phyloP scores from a whole-genome alignment of 1,140 invertebrate species.

The Eurytemora carolleeae region DNA sequence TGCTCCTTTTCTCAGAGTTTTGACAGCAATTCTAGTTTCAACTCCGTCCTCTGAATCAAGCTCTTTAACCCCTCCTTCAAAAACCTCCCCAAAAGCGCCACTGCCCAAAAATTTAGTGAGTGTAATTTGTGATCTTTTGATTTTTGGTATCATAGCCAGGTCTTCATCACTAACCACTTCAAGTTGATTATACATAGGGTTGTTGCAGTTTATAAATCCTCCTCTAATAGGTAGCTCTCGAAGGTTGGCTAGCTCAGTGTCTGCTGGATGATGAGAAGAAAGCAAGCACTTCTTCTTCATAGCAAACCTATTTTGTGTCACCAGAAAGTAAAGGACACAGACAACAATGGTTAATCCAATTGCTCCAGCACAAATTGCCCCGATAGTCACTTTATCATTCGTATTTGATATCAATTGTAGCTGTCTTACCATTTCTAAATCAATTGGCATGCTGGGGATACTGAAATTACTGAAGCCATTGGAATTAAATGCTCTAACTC shows the following conservation, averaged over 20 bases:
- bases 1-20: slow-evolving; percentile 80
- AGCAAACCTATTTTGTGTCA: not conserved
- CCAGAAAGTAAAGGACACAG: too few relatives aligned
- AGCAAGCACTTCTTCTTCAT: not conserved
- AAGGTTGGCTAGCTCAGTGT: too few relatives aligned
- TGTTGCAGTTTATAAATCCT: too few relatives aligned
- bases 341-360: not conserved
- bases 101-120: slow-evolving; percentile 46
- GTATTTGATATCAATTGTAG: not conserved
- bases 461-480: not conserved
- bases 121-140: not conserved
- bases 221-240: too few relatives aligned
- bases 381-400: not conserved
- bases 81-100: slow-evolving; percentile 72
- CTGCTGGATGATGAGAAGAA: not conserved
- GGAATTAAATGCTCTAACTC: not conserved
- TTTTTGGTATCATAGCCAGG: not conserved
- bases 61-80: slow-evolving; percentile 68
- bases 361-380: not conserved
- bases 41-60: slow-evolving; percentile 23
- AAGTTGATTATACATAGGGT: too few relatives aligned
- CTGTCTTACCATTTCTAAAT: not conserved
- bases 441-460: not conserved
- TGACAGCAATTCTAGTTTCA: slow-evolving; percentile 57
- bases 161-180: too few relatives aligned